Base-by-base conservation (phyloP, 1,140 invertebrate genomes). In the Archivesica marissinica region DNA sequence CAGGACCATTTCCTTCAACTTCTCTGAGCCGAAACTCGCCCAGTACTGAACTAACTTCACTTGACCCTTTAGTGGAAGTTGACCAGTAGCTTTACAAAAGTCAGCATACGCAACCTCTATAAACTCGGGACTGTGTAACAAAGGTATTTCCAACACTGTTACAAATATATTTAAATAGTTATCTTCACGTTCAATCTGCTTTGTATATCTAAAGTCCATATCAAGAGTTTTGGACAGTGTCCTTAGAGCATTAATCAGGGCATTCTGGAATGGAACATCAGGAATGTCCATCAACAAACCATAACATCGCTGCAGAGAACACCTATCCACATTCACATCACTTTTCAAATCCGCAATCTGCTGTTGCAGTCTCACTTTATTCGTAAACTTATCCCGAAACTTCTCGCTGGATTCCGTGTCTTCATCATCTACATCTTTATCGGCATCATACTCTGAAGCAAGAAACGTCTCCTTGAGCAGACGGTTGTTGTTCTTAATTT, bases 121-220 rank as follows among this genome's bases (percentile, higher is more conserved):
- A 93, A 97, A 98, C 92, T 98, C 97, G 38, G 95, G 95, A 76
- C 95, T 96, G 89, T 97, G 96, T 35, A 98, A 95, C 78, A 96
- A 96, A 9, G 97, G 97, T 86, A 98, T 96, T 94, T 99, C 97
- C 91, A 98, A 97, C 23, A 98, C 96, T 85, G 98, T 97, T 30
- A 98, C 94, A 88, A 98, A 96, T 52, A 97, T 96, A 90, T 98
- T 97, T 30, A 96, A 92, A 33, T 95, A 94, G 83, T 94, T 91
- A 44, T 94, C 94, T 86, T 94, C 93, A 92, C 94, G 90, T 94
- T 95, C 93, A 86, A 94, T 86, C 13, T 86, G 81, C 35, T 95
- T 94, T 89, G 95, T 87, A 89, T 96, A 95, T 90, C 96, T 94
- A 70, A 98, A 93, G 90, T 97, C 96, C 93, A 97, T 95, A 90